These are phyloP conservation scores for Anthopleura sola DNA, from an alignment of 64 coral and sea anemone species.

Conservation along the genomic window DNA sequence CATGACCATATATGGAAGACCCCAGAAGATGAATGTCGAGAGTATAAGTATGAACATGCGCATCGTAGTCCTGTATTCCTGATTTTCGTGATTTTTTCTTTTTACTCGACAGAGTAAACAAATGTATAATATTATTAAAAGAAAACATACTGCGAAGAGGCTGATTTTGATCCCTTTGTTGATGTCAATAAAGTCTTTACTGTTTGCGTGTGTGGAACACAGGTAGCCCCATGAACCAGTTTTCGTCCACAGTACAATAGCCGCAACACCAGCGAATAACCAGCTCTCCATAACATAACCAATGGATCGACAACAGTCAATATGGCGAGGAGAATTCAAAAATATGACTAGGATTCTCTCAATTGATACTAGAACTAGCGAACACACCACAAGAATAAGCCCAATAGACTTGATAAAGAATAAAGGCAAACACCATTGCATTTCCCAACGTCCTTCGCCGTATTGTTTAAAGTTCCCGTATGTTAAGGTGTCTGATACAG, in stretches of 20 bases:
- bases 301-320: constrained; percentile 72
- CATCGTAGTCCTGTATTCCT: constrained; percentile 60
- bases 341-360: constrained; percentile 74
- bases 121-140: constrained; percentile 53
- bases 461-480: constrained; percentile 61
- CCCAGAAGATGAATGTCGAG: constrained; percentile 74
- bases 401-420: constrained; percentile 80
- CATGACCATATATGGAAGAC: constrained; percentile 62
- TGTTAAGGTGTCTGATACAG: constrained; percentile 70
- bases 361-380: constrained; percentile 64
- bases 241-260: constrained; percentile 81
- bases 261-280: constrained; percentile 73
- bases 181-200: constrained; percentile 63
- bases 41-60: constrained; percentile 68
- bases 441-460: constrained; percentile 69
- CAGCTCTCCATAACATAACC: constrained; percentile 90
- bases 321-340: constrained; percentile 55
- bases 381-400: constrained; percentile 63
- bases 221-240: constrained; percentile 76
- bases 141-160: constrained; percentile 45
- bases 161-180: constrained; percentile 63
- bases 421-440: constrained; percentile 68
- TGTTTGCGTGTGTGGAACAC: constrained; percentile 68
- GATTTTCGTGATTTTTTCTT: constrained; percentile 2
- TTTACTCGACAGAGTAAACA: constrained; percentile 58